phyloP scores from a whole-genome alignment of 2,888 invertebrate species.

The Aricia artaxerxes region DNA sequence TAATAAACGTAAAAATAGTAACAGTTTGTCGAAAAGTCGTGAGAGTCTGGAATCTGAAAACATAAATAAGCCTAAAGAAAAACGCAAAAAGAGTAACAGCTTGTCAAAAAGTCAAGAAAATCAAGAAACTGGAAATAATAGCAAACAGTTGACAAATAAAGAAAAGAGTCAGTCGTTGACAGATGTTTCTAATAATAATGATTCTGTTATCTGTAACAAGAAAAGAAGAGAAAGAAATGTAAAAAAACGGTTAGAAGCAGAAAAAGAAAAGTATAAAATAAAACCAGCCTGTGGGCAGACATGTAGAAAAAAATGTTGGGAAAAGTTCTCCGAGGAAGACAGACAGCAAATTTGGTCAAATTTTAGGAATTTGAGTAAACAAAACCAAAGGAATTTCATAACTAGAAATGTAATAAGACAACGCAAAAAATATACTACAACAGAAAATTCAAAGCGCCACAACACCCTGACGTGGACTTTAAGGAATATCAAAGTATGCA shows the following conservation, averaged over 20 bases:
- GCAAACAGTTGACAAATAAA: too few species aligned
- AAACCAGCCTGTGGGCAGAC: slow-evolving; percentile 17
- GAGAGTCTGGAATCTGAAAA: too few species aligned
- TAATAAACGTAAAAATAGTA: too few species aligned
- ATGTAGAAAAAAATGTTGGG: slow-evolving; percentile 35
- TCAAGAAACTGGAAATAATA: too few species aligned
- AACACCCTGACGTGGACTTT: slow-evolving; percentile 32
- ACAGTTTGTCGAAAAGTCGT: too few species aligned
- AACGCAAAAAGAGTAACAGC: too few species aligned
- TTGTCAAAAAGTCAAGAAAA: too few species aligned
- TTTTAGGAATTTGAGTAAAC: slow-evolving; percentile 35
- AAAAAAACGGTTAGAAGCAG: slow-evolving; percentile 14
- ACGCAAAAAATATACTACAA: slow-evolving; percentile 28
- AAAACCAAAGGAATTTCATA: slow-evolving; percentile 37
- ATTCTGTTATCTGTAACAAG: background rate
- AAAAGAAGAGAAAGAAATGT: slow-evolving; percentile 18
- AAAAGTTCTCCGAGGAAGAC: slow-evolving; percentile 32
- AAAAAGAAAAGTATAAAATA: slow-evolving; percentile 22
- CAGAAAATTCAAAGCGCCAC: slow-evolving; percentile 27
- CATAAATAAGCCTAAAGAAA: too few species aligned
- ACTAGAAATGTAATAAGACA: slow-evolving; percentile 32
- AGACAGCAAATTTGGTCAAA: slow-evolving; percentile 34
- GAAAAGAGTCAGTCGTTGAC: too few species aligned
- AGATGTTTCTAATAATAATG: slow-evolving; percentile 1
- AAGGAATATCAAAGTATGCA: slow-evolving; percentile 32